Evolutionary conservation across 2,888 invertebrate genomes (phyloP).

Genomic region (Eupithecia tripunctaria): DNA sequence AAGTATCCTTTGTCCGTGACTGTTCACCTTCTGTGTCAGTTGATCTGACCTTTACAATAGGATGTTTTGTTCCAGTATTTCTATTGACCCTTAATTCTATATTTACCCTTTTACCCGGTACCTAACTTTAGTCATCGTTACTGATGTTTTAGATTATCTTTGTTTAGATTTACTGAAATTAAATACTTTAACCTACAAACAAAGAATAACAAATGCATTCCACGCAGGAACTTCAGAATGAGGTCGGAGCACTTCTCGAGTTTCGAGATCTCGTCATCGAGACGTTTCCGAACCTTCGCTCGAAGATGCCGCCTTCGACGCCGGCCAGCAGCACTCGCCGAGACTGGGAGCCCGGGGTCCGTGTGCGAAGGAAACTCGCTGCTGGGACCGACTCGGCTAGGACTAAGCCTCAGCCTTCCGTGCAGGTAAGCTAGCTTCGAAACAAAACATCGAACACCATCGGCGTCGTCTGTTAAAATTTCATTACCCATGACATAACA

Average conservation of each 20-base stretch:
- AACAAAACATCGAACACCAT: no score
- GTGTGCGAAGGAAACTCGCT: conserved; percentile 87
- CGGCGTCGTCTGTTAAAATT: no score
- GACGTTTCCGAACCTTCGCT: conserved; percentile 95
- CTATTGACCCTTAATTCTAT: no score
- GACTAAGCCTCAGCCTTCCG: conserved; percentile 86
- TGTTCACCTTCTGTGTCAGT: no score
- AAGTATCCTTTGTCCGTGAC: no score
- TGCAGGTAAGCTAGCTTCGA: conserved; percentile 62
- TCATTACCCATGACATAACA: no score
- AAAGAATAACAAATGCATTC: conserved; percentile 15
- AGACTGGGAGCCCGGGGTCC: conserved; percentile 93
- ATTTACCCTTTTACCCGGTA: no score
- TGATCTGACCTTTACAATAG: no score
- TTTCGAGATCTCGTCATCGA: conserved; percentile 97
- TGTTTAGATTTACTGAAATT: background rate
- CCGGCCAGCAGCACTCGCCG: conserved; percentile 80
- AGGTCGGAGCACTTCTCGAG: conserved; percentile 95
- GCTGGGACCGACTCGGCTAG: conserved; percentile 77
- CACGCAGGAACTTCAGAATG: conserved; percentile 93
- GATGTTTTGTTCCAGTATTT: no score
- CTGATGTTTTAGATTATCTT: background rate
- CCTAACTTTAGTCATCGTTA: background rate
- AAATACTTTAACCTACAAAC: background rate
- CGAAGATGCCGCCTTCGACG: conserved; percentile 90